A percentile compares a stretch with the other conserved stretches of the same genome.
phyloP scores from a whole-genome alignment of 2,113 vertebrate genomes.

The Bujurquina vittata region DNA sequence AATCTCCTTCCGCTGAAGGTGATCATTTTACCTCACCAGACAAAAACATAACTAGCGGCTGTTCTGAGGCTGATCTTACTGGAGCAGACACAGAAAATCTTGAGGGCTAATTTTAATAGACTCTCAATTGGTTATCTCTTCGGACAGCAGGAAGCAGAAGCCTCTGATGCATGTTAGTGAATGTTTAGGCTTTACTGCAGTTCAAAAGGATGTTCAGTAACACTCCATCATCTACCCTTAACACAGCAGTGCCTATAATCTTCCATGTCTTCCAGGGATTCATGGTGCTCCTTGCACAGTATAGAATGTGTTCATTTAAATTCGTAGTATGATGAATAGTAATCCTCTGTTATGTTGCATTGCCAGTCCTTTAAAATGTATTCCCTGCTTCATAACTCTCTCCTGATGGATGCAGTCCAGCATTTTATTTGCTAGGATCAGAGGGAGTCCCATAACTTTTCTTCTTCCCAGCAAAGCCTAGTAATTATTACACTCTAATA shows the following conservation, averaged over 20 bases:
- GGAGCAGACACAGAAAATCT: neutral
- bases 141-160: neutral
- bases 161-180: slow-evolving; percentile 8
- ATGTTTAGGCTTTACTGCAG: neutral
- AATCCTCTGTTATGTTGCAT: slow-evolving; percentile 47
- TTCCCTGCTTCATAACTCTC: slow-evolving; percentile 59
- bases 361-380: slow-evolving; percentile 52
- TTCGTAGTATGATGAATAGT: slow-evolving; percentile 53
- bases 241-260: slow-evolving; percentile 17
- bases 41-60: slow-evolving; percentile 15
- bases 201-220: slow-evolving; percentile 20
- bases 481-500: slow-evolving; percentile 67
- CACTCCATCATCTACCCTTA: neutral
- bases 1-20: slow-evolving; percentile 12
- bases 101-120: slow-evolving; percentile 10
- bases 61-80: neutral
- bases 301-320: slow-evolving; percentile 32
- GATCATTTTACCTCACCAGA: slow-evolving; percentile 8
- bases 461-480: slow-evolving; percentile 37
- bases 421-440: slow-evolving; percentile 61
- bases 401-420: slow-evolving; percentile 48
- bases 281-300: neutral
- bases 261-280: slow-evolving; percentile 16
- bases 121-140: neutral
- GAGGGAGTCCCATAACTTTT: slow-evolving; percentile 52